Base-by-base conservation (phyloP, 2,797 vertebrate genomes). In the Sarcoramphus papa region DNA sequence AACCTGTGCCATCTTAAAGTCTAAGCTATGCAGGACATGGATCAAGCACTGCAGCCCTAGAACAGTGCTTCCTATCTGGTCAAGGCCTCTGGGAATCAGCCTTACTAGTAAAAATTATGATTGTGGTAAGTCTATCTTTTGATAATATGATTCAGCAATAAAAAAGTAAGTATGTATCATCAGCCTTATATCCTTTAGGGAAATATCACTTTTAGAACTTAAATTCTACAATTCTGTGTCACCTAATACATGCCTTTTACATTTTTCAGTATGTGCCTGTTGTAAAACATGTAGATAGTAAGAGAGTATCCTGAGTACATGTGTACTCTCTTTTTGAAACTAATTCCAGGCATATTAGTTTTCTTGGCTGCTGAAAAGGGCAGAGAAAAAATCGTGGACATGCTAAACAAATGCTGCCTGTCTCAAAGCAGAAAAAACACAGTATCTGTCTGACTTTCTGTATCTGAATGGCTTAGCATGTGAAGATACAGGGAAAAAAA, bases 401-500 rank as follows among this genome's bases (percentile, higher is more conserved):
- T 70, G 10, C 1, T 6, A 85, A 86, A 60, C 12, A 63, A 85
- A 17, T 64, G 10, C 69, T 31, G 59, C 77, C 77, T 47, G 40
- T 19, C 53, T 76, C 12, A 88, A 82, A 93, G 93, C 87, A 81
- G 88, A 82, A 43, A 53, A 89, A 24, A 5, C 12, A 41, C 68
- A 79, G 22, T 45, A 77, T 78, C 84, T 92, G 33, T 95, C 89
- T 47, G 89, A 93, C 25, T 97, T 97, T 53, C 51, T 84, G 2
- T 90, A 96, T 89, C 53, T 94, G 80, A 95, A 91, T 31, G 93
- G 97, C 62, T 56, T 97, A 94, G 86, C 74, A 3, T 93, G 91
- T 22, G 92, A 97, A 93, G 56, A 77, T 7, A 76, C 76, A 23
- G 96, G 96, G 93, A 67, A 96, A 94, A 85, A 93, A 97, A 96